Conservation (phyloP, 2,113 vertebrate species). For the Dasyornis broadbenti region DNA sequence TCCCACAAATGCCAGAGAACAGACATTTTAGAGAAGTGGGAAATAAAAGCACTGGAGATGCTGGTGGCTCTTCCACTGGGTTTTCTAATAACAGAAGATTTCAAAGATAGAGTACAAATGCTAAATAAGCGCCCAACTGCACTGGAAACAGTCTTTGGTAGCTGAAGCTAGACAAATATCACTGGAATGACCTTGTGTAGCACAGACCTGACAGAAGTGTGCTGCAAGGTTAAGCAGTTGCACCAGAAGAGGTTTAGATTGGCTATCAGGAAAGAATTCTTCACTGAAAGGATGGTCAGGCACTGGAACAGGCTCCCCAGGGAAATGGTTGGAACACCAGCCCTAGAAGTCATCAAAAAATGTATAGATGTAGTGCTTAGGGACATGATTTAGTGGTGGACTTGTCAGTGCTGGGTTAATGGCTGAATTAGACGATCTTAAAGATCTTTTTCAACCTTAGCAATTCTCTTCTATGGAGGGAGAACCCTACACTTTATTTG, state of each 20-base stretch:
- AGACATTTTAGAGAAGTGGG: rapidly evolving
- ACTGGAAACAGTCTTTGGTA: neutral
- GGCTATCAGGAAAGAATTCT: neutral
- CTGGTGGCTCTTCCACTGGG: neutral
- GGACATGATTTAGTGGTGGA: neutral
- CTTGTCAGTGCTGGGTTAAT: neutral
- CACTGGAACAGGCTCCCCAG: neutral
- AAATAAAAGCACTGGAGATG: neutral
- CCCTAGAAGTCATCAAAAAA: neutral
- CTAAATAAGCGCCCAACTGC: neutral
- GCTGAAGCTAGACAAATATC: neutral
- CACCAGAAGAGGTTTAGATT: neutral
- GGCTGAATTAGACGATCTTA: neutral
- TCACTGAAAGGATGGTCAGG: neutral
- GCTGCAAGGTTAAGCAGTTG: neutral
- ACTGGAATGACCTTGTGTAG: neutral
- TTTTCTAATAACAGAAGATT: neutral
- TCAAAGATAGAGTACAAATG: neutral
- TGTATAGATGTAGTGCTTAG: neutral
- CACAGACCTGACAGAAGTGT: neutral
- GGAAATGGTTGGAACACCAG: neutral
- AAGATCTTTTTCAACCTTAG: neutral
- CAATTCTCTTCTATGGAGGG: neutral
- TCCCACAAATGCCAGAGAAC: rapidly evolving
- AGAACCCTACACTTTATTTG: neutral